Evolutionary conservation across 2,797 vertebrate species (phyloP).

Genomic region (Momotus momota): DNA sequence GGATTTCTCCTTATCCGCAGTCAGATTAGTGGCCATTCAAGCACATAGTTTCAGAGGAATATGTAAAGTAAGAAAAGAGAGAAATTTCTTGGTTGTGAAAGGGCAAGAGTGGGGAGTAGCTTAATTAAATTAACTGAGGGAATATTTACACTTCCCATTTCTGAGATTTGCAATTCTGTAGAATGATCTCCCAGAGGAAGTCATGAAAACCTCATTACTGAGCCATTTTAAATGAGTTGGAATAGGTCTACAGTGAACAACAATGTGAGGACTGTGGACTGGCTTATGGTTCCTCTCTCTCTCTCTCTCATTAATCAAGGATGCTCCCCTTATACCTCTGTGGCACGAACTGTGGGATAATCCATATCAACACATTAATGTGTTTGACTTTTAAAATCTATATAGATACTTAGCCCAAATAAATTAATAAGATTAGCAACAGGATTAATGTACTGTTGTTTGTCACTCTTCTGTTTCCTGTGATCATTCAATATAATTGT

Average conservation of each 20-base stretch:
- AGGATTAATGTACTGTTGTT: conserved; percentile 17
- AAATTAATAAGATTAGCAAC: neutral
- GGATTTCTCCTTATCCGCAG: neutral
- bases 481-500: neutral
- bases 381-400: conserved; percentile 3
- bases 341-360: conserved; percentile 1
- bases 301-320: neutral
- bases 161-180: conserved; percentile 47
- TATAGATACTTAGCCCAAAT: neutral
- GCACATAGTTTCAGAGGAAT: neutral
- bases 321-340: neutral
- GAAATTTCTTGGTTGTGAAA: conserved; percentile 25
- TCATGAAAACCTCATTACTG: conserved; percentile 53
- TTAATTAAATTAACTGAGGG: conserved; percentile 67
- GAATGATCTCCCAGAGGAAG: conserved; percentile 50
- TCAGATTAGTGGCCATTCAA: neutral
- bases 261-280: neutral
- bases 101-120: neutral
- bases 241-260: conserved; percentile 1
- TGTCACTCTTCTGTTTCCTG: neutral
- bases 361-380: neutral
- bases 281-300: neutral
- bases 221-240: conserved; percentile 45
- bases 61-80: neutral
- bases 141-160: conserved; percentile 66